Evolutionary conservation across 2,797 vertebrate species (phyloP).

Genomic region (Esox masquinongy): DNA sequence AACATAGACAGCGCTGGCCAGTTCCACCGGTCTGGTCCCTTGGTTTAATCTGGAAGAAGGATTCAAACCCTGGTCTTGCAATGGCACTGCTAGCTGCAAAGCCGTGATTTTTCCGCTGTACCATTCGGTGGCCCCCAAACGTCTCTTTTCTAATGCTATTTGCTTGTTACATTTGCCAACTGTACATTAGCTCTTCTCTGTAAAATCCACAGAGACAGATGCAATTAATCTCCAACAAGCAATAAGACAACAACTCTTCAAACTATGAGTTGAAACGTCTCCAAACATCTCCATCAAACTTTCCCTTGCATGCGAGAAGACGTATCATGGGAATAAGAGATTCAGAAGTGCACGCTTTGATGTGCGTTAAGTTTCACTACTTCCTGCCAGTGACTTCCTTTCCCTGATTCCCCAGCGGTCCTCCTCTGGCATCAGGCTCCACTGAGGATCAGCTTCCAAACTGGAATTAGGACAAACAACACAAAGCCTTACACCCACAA

Average conservation of each 20-base stretch:
- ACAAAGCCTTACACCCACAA: not conserved
- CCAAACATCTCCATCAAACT: conserved; percentile 1
- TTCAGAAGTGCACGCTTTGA: conserved; percentile 12
- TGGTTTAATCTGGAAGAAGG: no score
- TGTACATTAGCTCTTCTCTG: not conserved
- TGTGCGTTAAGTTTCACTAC: conserved; percentile 19
- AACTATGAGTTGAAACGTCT: not conserved
- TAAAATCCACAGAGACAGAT: not conserved
- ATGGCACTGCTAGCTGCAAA: no score
- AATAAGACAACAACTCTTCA: not conserved
- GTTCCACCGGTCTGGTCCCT: no score
- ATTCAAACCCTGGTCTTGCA: no score
- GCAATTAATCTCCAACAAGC: not conserved
- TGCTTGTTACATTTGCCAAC: not conserved
- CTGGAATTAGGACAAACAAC: conserved; percentile 15
- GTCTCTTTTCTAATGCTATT: not conserved
- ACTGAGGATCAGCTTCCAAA: conserved; percentile 7
- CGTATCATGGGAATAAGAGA: conserved; percentile 1
- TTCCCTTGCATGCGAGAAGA: not conserved
- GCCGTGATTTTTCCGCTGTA: no score
- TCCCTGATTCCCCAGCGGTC: conserved; percentile 7
- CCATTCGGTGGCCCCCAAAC: not conserved
- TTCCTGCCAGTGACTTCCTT: conserved; percentile 11
- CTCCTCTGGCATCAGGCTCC: conserved; percentile 3
- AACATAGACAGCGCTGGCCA: no score